Base-by-base conservation (phyloP, 2,888 invertebrate species). In the Chymomyza fuscimana region DNA sequence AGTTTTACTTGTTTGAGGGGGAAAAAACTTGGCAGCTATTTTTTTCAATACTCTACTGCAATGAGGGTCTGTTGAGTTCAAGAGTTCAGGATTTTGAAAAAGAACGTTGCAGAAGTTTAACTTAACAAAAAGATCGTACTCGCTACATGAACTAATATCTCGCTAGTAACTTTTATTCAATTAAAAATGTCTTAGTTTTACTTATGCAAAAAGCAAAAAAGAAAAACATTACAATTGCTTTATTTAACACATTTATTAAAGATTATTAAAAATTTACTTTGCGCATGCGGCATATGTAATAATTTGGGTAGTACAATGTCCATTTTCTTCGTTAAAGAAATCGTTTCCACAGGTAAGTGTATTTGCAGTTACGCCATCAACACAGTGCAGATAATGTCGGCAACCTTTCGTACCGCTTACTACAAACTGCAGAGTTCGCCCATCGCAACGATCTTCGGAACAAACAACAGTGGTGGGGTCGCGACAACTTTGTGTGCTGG, bases 321-420 rank as follows among this genome's bases (percentile, higher is more conserved):
- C 68, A 51, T 89, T 82, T 51, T 86, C 4, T 65, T 91, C 90
- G 70, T 89, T 77, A 56, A 91, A 91, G 69, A 91, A 91, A 70
- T 81, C 80, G 64, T 90, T 83, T 40, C 78, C 68, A 36, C 91
- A 91, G 5, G 78, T 79, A 1, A 16, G 40, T 51, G 82, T 79
- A 6, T 56, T 71, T 6, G 73, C 29, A 16, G 67, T 59, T 0
- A 71, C 10, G 10, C 76, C 73, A 71, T 91, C 63, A 22, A 72
- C 66, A 36, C 91, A 91, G 4, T 67, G 50, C 19, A 86, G 73
- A 56, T 77, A 91, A 65, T 89, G 86, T 22, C 86, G 90, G 56
- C 91, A 91, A 58, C 89, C 74, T 50, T 86, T 87, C 0, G 54
- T 75, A 56, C 80, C 79, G 59, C 87, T 85, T 46, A 81, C 67